Evolutionary conservation across 1,140 invertebrate genomes (phyloP).

Genomic region (Battus philenor): DNA sequence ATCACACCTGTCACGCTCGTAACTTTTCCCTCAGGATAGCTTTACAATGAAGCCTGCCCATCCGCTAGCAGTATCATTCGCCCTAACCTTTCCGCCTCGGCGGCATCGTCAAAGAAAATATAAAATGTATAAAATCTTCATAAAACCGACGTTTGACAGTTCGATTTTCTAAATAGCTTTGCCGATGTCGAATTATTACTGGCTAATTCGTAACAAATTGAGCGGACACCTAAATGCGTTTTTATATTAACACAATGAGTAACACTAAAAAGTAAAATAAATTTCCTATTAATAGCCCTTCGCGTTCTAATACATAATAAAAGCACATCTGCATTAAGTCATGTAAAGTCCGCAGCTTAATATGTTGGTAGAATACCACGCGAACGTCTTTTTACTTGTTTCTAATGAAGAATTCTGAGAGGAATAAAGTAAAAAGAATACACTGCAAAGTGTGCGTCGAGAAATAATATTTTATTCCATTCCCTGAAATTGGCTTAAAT

Average conservation of each 20-base stretch:
- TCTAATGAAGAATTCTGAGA: constrained; percentile 29
- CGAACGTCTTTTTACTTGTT: constrained; percentile 22
- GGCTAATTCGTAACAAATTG: constrained; percentile 31
- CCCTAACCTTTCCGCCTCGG: constrained; percentile 41
- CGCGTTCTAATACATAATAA: not conserved
- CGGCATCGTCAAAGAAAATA: constrained; percentile 60
- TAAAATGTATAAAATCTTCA: constrained; percentile 61
- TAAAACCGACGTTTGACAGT: constrained; percentile 57
- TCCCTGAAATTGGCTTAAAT: constrained; percentile 61
- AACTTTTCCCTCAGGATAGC: constrained; percentile 61
- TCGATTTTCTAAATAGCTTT: constrained; percentile 51
- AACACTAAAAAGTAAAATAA: not conserved
- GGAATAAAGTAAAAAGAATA: constrained; percentile 33
- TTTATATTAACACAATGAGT: not conserved
- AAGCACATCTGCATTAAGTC: not conserved
- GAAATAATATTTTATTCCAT: constrained; percentile 55
- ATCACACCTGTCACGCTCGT: constrained; percentile 71
- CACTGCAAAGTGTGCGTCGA: constrained; percentile 29
- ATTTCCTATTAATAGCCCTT: not conserved
- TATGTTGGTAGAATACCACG: not conserved
- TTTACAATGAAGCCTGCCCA: constrained; percentile 64
- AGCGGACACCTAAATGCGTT: constrained; percentile 25
- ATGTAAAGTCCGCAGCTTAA: not conserved
- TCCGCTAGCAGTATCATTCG: constrained; percentile 46
- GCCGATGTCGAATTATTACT: constrained; percentile 42